Percentiles rank a stretch among this genome's conserved stretches.
phyloP scores from a whole-genome alignment of 2,113 vertebrate genomes.

The Ptyas mucosa region DNA sequence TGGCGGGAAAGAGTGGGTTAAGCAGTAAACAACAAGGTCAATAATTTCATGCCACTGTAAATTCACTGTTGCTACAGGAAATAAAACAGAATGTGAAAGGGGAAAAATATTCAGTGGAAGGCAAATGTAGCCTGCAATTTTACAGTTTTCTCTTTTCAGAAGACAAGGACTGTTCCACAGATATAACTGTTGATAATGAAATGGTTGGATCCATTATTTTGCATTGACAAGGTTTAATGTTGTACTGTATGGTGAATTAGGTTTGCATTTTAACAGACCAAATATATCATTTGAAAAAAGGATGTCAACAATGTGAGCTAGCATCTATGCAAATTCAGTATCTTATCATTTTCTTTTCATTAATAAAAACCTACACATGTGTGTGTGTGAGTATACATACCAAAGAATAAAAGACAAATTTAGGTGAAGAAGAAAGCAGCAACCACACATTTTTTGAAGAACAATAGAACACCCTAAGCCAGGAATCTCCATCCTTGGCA shows the following conservation, averaged over 20 bases:
- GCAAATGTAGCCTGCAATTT: background rate
- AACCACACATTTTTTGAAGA: background rate
- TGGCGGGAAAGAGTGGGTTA: background rate
- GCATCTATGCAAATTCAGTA: background rate
- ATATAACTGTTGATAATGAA: background rate
- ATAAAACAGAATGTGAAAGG: conserved; percentile 16
- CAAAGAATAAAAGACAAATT: background rate
- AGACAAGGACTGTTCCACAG: background rate
- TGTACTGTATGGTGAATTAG: background rate
- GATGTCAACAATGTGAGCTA: background rate
- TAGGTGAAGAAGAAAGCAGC: background rate
- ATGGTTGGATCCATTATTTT: background rate
- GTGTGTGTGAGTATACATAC: too few species aligned
- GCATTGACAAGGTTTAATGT: background rate
- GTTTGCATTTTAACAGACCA: background rate
- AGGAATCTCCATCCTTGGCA: too few species aligned
- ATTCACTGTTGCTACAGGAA: conserved; percentile 3
- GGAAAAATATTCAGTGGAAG: background rate
- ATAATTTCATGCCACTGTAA: conserved; percentile 8
- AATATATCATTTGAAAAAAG: background rate
- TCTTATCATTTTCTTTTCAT: background rate
- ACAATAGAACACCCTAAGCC: background rate
- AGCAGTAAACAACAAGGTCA: background rate
- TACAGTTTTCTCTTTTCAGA: background rate
- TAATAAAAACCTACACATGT: background rate